These are phyloP conservation scores for Haliaeetus leucogaster DNA, from an alignment of 2,113 vertebrate genomes.

Conservation along the genomic window DNA sequence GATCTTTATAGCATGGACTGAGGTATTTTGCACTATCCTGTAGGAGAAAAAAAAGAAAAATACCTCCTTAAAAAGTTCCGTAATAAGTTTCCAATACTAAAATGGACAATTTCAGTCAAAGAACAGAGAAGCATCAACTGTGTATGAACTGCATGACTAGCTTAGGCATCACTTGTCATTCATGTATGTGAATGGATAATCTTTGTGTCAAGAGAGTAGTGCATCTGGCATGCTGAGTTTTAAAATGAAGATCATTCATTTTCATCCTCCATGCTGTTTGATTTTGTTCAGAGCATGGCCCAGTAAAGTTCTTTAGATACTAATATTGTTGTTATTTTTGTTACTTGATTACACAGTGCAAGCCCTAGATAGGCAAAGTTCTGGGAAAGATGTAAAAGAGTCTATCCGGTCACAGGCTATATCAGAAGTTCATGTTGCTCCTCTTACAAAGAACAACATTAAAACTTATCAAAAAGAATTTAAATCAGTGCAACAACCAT, in stretches of 20 bases:
- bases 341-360: constrained; percentile 82
- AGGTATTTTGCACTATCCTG: not conserved
- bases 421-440: constrained; percentile 66
- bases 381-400: constrained; percentile 76
- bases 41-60: not conserved
- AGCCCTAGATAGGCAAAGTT: constrained; percentile 84
- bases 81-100: not conserved
- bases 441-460: constrained; percentile 71
- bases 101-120: not conserved
- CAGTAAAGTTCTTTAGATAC: constrained; percentile 57
- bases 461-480: constrained; percentile 73
- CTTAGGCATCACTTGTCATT: not conserved
- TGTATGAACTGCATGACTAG: constrained; percentile 25
- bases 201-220: constrained; percentile 14
- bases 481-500: constrained; percentile 70
- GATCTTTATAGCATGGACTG: not conserved
- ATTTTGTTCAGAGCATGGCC: constrained; percentile 59
- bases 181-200: constrained; percentile 9
- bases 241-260: constrained; percentile 44
- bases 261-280: constrained; percentile 55
- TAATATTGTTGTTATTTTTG: constrained; percentile 74
- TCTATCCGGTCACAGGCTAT: constrained; percentile 67
- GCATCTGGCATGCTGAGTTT: constrained; percentile 65
- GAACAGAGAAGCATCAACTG: not conserved
- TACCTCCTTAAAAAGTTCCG: not conserved